These are phyloP conservation scores for Drosophila takahashii DNA, from an alignment of 1,140 invertebrate genomes.

Conservation along the genomic window DNA sequence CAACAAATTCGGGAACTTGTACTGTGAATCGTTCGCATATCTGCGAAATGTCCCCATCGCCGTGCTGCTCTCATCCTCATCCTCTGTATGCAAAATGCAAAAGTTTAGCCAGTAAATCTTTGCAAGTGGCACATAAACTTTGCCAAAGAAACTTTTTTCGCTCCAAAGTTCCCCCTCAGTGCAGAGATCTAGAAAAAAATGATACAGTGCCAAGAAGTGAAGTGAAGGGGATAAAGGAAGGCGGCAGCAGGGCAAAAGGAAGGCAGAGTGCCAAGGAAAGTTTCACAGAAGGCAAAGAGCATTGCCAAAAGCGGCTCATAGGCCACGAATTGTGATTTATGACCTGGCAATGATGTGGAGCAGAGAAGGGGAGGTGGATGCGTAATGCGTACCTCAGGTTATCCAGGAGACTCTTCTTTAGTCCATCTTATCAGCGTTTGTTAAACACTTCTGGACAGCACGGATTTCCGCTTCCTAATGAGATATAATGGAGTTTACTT, in stretches of 20 bases:
- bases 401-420: neutral
- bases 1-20: constrained; percentile 17
- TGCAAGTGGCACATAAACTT: constrained; percentile 83
- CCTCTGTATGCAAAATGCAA: constrained; percentile 77
- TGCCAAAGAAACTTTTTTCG: constrained; percentile 75
- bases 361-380: neutral
- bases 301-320: constrained; percentile 38
- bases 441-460: neutral
- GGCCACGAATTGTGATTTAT: constrained; percentile 51
- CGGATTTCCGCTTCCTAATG: neutral
- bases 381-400: constrained; percentile 11
- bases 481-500: neutral
- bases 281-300: constrained; percentile 47
- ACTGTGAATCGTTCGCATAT: constrained; percentile 37
- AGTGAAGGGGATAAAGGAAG: constrained; percentile 2
- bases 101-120: constrained; percentile 82
- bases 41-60: constrained; percentile 16
- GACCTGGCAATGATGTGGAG: constrained; percentile 21
- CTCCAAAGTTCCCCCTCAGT: constrained; percentile 27
- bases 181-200: constrained; percentile 69
- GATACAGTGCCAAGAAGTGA: constrained; percentile 66
- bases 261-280: constrained; percentile 51
- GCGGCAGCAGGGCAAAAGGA: constrained; percentile 10
- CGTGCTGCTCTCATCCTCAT: constrained; percentile 7
- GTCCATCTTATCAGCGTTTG: neutral